These are phyloP conservation scores for Atrichornis clamosus DNA, from an alignment of 2,113 vertebrate genomes.

Conservation along the genomic window DNA sequence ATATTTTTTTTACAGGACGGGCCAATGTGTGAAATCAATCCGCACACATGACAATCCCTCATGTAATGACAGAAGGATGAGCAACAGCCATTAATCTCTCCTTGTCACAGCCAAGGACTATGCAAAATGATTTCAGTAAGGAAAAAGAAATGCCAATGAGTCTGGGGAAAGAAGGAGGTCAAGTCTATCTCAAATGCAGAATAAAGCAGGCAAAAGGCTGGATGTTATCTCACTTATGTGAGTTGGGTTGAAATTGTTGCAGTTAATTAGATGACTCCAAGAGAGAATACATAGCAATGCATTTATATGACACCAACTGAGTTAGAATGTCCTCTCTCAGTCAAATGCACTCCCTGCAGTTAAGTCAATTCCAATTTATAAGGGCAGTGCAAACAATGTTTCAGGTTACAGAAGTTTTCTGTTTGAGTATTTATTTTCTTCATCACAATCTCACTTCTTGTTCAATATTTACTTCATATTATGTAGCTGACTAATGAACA, in stretches of 20 bases:
- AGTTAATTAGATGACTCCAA: neutral
- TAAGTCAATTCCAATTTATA: neutral
- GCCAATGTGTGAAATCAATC: slow-evolving; percentile 26
- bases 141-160: neutral
- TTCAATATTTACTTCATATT: neutral
- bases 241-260: neutral
- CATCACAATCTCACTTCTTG: neutral
- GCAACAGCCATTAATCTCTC: slow-evolving; percentile 18
- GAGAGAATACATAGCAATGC: neutral
- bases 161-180: neutral
- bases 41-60: neutral
- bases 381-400: neutral
- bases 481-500: neutral
- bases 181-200: neutral
- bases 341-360: neutral
- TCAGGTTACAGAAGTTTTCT: neutral
- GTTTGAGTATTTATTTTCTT: neutral
- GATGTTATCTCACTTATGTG: neutral
- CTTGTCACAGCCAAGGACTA: slow-evolving; percentile 15
- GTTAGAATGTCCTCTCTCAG: neutral
- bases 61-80: neutral
- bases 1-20: slow-evolving; percentile 30
- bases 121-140: neutral
- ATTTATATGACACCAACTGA: neutral
- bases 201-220: neutral